Evolutionary conservation across 53 echinoderm and acorn worm species (phyloP), one percentile per base, ranked within the genome.

Genomic region (Henricia sp.): DNA sequence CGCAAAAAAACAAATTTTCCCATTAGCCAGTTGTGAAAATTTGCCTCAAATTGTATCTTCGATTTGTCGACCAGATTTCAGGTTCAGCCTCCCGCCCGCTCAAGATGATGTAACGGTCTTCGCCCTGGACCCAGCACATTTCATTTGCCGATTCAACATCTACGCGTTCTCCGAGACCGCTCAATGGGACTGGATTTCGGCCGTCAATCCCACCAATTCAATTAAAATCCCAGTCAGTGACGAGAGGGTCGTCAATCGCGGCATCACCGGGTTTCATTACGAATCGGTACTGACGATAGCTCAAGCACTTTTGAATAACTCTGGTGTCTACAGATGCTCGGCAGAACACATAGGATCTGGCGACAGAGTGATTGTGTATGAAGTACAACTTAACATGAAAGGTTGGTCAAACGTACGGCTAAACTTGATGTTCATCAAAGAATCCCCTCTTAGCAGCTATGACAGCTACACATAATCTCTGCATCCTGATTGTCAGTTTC

Each of bases 61-160:
- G n/a, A n/a, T n/a, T n/a, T n/a, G n/a, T n/a, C n/a, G n/a, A n/a
- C 40, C 71, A 84, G 85, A 84, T 56, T 70, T 84, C 10, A 41
- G 6, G 41, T 36, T 41, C 19, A 59, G 53, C 32, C 44, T 84
- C 14, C 59, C 55, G 11, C 58, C 71, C 1, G 37, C 21, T 6
- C 71, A 38, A 11, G 57, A 40, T 28, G 32, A 28, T 14, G 37
- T 12, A 34, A 37, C 52, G 13, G 43, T 71, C 58, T 44, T 42
- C 59, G 44, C n/a, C 35, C 3, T 11, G 0, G 71, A 71, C 46
- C 72, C 3, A 59, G 43, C 46, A 2, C 71, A 21, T 35, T 26
- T 84, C 32, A 71, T 59, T 32, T 84, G 85, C 6, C 24, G 44
- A 27, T 39, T 72, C 10, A 84, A 69, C 71, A 72, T 57, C 56